Evolutionary conservation across 1,140 invertebrate species (phyloP).

Genomic region (Ceratoteleas bidentatus): DNA sequence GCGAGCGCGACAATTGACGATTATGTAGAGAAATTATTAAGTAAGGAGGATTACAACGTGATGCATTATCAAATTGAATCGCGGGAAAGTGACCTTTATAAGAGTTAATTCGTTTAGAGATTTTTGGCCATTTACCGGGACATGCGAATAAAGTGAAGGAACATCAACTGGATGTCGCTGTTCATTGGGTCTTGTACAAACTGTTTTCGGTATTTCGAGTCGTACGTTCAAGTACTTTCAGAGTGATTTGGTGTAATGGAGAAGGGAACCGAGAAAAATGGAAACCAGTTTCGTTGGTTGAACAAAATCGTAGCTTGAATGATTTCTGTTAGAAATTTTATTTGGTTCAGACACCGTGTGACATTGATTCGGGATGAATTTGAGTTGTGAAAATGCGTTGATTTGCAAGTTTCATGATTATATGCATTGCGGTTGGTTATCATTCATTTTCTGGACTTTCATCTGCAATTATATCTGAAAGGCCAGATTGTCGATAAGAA

Average conservation of each 20-base stretch:
- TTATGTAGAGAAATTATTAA: slow-evolving; percentile 69
- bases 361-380: too few relatives aligned
- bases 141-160: slow-evolving; percentile 34
- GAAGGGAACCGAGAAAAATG: too few relatives aligned
- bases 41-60: slow-evolving; percentile 73
- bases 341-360: too few relatives aligned
- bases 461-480: slow-evolving; percentile 21
- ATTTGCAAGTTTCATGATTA: too few relatives aligned
- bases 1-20: slow-evolving; percentile 29
- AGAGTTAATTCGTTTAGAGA: slow-evolving; percentile 71
- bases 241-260: too few relatives aligned
- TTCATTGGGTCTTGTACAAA: neutral
- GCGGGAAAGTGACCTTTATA: slow-evolving; percentile 79
- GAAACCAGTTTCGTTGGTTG: too few relatives aligned
- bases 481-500: slow-evolving; percentile 34
- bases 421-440: slow-evolving; percentile 23
- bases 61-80: slow-evolving; percentile 77
- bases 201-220: neutral
- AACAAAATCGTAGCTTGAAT: too few relatives aligned
- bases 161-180: slow-evolving; percentile 24
- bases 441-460: slow-evolving; percentile 37
- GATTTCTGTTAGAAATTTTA: too few relatives aligned
- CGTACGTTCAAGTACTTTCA: neutral
- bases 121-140: slow-evolving; percentile 67
- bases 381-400: too few relatives aligned